Percentiles rank a stretch among this genome's conserved stretches.
phyloP scores from a whole-genome alignment of 2,797 vertebrate genomes.

The Gastrophryne carolinensis region DNA sequence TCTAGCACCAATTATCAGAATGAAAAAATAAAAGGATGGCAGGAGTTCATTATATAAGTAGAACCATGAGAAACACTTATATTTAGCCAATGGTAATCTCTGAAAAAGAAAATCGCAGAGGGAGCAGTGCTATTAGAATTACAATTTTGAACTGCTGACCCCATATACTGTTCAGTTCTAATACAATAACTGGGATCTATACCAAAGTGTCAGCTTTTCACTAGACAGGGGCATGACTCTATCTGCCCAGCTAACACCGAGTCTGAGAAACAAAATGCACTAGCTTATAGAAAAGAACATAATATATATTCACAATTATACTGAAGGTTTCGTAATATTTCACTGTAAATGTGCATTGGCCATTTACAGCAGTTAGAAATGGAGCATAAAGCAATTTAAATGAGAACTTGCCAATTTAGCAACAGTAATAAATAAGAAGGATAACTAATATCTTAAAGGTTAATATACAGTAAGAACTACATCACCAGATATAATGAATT shows the following conservation, averaged over 20 bases:
- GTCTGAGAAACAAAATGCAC: neutral
- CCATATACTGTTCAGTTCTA: slow-evolving; percentile 34
- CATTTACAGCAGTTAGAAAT: slow-evolving; percentile 27
- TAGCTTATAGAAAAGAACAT: slow-evolving; percentile 6
- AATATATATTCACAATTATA: slow-evolving; percentile 40
- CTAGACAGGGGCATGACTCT: slow-evolving; percentile 19
- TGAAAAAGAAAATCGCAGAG: slow-evolving; percentile 31
- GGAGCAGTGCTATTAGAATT: slow-evolving; percentile 48
- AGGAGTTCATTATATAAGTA: neutral
- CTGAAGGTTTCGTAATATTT: slow-evolving; percentile 20
- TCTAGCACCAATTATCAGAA: slow-evolving; percentile 21
- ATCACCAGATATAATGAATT: slow-evolving; percentile 26
- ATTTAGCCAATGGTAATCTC: slow-evolving; percentile 26
- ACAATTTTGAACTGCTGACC: slow-evolving; percentile 48
- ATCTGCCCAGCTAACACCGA: slow-evolving; percentile 18
- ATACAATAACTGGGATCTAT: slow-evolving; percentile 42
- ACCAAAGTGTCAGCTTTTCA: slow-evolving; percentile 16
- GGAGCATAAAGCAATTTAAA: slow-evolving; percentile 35
- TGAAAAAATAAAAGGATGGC: slow-evolving; percentile 14
- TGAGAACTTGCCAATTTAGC: slow-evolving; percentile 6
- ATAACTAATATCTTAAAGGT: slow-evolving; percentile 16
- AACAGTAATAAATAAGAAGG: slow-evolving; percentile 12
- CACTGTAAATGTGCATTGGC: slow-evolving; percentile 21
- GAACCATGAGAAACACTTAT: slow-evolving; percentile 3
- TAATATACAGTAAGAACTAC: slow-evolving; percentile 8